Evolutionary conservation across 2,888 invertebrate species (phyloP), one percentile per base, ranked within the genome.

Genomic region (Beris morrisii): DNA sequence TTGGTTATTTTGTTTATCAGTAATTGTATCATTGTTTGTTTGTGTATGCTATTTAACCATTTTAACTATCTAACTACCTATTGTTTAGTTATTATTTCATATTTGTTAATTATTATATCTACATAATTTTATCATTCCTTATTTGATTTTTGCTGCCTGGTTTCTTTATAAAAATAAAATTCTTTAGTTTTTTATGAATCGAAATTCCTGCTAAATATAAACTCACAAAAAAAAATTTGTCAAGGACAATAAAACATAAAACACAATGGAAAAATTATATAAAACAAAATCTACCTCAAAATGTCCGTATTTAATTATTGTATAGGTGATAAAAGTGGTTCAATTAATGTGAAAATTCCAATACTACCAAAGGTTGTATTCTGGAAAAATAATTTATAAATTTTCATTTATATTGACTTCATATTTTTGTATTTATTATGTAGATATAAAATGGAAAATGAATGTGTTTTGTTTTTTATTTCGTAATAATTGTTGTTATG

Each of bases 301-400:
- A 68, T 67, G 54, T 72, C 71, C 71, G 71, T 61, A 68, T 68
- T 70, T 64, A 70, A 69, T 64, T 70, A 69, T 69, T 73, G 69
- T 56, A 72, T 65, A 61, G 73, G 73, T 54, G 73, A 70, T 67
- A 74, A 72, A 63, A 74, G 71, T 71, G 73, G 73, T 72, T 73
- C 73, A 63, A 74, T 73, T 59, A 74, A 71, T 68, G 73, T 72
- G 71, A 74, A 74, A 64, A 74, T 71, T 72, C 73, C 74, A 72
- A 74, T 74, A 69, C 73, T 71, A 67, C 67, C 67, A 70, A 68
- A 67, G 66, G 67, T 65, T 66, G 72, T 54, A 70, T 70, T 72
- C 72, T 71, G 71, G 67, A 72, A 72, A 66, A 69, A 43, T 44
- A 59, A 38, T 38, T 38, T 38, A 38, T 3, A 38, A 38, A 38